Evolutionary conservation across 2,113 vertebrate genomes (phyloP), one percentile per base, ranked within the genome.

Genomic region (Tympanuchus pallidicinctus): DNA sequence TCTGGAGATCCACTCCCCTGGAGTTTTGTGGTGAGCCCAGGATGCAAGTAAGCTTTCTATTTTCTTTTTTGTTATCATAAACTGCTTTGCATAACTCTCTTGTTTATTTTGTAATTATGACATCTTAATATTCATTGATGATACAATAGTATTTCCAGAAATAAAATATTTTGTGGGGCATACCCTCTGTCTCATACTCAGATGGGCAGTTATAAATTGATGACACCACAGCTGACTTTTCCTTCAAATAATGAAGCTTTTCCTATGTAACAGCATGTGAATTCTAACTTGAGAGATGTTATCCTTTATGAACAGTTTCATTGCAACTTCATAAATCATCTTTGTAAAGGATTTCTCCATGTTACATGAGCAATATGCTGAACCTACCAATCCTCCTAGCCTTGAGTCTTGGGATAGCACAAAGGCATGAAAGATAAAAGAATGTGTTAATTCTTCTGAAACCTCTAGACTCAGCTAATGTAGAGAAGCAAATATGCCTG

Each of bases 231-330:
- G 73, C 66, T 95, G 95, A 93, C 88, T 95, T 95, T 95, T 95
- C 57, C 57, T 88, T 90, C 80, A 96, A 96, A 96, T 95, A 90
- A 66, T 95, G 95, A 75, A 94, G 61, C 48, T 30, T 94, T 91
- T 91, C 82, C 47, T 75, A 21, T 81, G 66, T 80, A 91, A 95
- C 54, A 92, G 64, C 56, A 92, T 47, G 40, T 81, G 82, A 86
- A 89, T 86, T 92, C 82, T 79, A 83, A 93, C 60, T 80, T 82
- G 83, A 81, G 88, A 91, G 86, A 69, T 81, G 75, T 90, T 80
- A 91, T 86, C 60, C 59, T 90, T 89, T 93, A 92, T 83, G 92
- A 93, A 92, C 69, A 66, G 48, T 75, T 95, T 45, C 73, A 60
- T 42, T 73, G 61, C 48, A 75, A 86, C 43, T 42, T 56, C 40